phyloP scores from a whole-genome alignment of 2,797 vertebrate genomes.

The Halcyon smyrnensis region DNA sequence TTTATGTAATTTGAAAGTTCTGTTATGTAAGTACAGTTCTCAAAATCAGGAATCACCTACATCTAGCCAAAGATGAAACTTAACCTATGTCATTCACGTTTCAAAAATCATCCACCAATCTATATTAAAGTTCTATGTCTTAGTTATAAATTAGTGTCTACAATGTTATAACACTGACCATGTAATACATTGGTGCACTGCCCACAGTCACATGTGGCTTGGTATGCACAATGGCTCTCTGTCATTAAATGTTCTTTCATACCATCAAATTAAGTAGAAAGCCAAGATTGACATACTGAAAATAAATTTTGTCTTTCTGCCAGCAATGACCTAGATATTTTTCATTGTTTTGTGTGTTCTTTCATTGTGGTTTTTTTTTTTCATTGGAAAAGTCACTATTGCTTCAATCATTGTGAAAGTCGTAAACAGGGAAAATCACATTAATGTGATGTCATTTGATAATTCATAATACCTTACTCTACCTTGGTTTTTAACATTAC shows the following conservation, averaged over 20 bases:
- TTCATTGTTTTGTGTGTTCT: not conserved
- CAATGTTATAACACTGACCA: not conserved
- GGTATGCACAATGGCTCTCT: not conserved
- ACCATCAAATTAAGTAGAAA: not conserved
- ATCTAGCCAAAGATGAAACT: not conserved
- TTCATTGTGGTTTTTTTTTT: too few species aligned
- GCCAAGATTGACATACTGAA: not conserved
- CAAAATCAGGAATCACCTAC: not conserved
- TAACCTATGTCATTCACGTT: not conserved
- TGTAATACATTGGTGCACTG: not conserved
- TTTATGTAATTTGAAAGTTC: not conserved
- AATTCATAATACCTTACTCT: not conserved
- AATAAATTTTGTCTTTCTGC: not conserved
- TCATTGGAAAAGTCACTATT: not conserved
- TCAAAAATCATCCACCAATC: not conserved
- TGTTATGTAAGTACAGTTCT: not conserved
- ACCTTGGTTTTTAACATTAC: not conserved
- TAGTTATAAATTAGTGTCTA: not conserved
- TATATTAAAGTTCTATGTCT: not conserved
- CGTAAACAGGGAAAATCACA: not conserved
- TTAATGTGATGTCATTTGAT: not conserved
- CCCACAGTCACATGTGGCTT: not conserved
- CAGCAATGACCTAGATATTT: not conserved
- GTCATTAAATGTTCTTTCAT: not conserved
- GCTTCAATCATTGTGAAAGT: not conserved